Conservation (phyloP, 2,888 invertebrate genomes). For the Phyllotreta cruciferae region DNA sequence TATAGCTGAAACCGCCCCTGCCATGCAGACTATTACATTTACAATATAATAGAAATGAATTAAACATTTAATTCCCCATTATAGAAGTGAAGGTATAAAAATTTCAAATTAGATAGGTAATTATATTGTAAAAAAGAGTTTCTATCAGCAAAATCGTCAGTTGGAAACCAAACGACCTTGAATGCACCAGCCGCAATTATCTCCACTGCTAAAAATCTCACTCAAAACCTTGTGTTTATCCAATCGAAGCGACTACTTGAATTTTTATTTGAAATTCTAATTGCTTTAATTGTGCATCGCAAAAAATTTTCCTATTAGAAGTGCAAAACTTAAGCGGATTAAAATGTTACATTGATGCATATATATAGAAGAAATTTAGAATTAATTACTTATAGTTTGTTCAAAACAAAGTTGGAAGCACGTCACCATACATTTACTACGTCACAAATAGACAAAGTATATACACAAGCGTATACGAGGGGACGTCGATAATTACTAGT, state of each 20-base stretch:
- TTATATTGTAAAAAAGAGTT: slow-evolving; percentile 19
- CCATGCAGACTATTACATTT: no score
- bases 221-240: slow-evolving; percentile 30
- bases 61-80: slow-evolving; percentile 1
- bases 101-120: slow-evolving; percentile 5
- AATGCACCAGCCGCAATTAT: slow-evolving; percentile 21
- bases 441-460: no score
- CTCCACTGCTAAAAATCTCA: slow-evolving; percentile 27
- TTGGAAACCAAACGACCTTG: slow-evolving; percentile 29
- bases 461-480: no score
- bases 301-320: slow-evolving; percentile 29
- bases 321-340: no score
- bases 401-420: no score
- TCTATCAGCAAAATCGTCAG: slow-evolving; percentile 29
- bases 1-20: no score
- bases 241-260: slow-evolving; percentile 31
- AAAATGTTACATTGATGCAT: no score
- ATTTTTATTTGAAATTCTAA: slow-evolving; percentile 32
- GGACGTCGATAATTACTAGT: no score
- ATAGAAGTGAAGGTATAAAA: slow-evolving; percentile 20
- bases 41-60: no score
- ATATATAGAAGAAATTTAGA: no score
- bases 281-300: slow-evolving; percentile 24
- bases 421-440: no score
- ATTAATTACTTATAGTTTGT: no score